A percentile compares a stretch with the other conserved stretches of the same genome.
Evolutionary conservation across 1,140 invertebrate species (phyloP).

Genomic region (Tribolium madens): DNA sequence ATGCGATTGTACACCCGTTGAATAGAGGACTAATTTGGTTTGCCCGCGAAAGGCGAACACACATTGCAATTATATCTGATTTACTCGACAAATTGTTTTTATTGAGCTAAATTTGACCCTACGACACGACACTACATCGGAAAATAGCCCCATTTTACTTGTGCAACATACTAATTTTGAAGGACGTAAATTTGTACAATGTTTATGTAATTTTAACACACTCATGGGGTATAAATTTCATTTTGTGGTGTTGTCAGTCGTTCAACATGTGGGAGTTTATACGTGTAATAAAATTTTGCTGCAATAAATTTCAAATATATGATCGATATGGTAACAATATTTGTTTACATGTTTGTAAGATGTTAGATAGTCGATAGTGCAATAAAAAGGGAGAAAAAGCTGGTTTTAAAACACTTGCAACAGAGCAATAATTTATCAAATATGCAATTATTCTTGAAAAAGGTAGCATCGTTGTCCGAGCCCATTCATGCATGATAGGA

Average conservation of each 20-base stretch:
- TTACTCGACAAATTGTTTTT: conserved; percentile 5
- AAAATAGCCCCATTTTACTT: neutral
- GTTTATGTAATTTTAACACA: neutral
- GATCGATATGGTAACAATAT: neutral
- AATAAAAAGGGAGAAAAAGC: neutral
- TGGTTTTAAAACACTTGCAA: neutral
- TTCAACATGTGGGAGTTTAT: neutral
- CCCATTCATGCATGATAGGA: neutral
- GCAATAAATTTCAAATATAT: neutral
- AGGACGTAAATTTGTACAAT: neutral
- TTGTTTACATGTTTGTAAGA: neutral
- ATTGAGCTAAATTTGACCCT: neutral
- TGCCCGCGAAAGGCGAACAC: conserved; percentile 19
- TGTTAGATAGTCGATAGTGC: neutral
- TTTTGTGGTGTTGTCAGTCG: neutral
- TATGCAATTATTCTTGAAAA: neutral
- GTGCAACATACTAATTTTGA: neutral
- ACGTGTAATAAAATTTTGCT: neutral
- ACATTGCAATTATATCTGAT: conserved; percentile 11
- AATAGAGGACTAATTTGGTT: conserved; percentile 28
- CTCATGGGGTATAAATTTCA: neutral
- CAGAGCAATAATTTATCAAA: neutral
- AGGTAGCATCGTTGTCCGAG: neutral
- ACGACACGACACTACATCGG: too few relatives aligned
- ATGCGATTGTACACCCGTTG: neutral